Conservation (phyloP, 1,140 invertebrate species). For the Rhysida immarginata region DNA sequence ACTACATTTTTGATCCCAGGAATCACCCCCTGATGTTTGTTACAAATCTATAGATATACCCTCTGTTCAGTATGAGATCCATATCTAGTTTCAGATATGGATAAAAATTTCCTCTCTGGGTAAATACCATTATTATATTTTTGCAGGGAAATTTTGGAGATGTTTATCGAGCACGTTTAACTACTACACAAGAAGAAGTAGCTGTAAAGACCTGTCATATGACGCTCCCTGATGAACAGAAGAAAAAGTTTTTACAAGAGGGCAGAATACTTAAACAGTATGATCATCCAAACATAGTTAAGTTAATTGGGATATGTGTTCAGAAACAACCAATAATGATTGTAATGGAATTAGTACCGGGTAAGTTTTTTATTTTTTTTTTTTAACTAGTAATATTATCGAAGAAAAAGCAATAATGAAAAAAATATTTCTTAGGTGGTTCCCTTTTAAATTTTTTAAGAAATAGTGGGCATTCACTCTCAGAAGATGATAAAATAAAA, state of each 20-base stretch:
- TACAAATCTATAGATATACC: no score
- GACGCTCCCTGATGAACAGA: constrained; percentile 85
- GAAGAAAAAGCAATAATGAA: no score
- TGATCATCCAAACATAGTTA: constrained; percentile 89
- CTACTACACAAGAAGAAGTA: constrained; percentile 64
- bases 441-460: constrained; percentile 74
- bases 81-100: no score
- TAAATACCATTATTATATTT: no score
- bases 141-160: constrained; percentile 90
- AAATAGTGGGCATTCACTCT: constrained; percentile 50
- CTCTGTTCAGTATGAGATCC: no score
- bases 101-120: no score
- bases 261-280: constrained; percentile 91
- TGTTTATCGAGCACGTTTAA: constrained; percentile 79
- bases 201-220: constrained; percentile 93
- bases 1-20: no score
- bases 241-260: constrained; percentile 89
- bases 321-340: constrained; percentile 98
- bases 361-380: constrained; percentile 31
- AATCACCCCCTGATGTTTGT: no score
- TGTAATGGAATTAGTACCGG: constrained; percentile 92
- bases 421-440: constrained; percentile 47
- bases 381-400: neutral
- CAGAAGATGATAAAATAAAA: constrained; percentile 54
- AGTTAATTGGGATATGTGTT: constrained; percentile 93